Percentiles rank a stretch among this genome's conserved stretches.
phyloP scores from a whole-genome alignment of 92 coral and sea anemone genomes.

The Diadumene lineata region DNA sequence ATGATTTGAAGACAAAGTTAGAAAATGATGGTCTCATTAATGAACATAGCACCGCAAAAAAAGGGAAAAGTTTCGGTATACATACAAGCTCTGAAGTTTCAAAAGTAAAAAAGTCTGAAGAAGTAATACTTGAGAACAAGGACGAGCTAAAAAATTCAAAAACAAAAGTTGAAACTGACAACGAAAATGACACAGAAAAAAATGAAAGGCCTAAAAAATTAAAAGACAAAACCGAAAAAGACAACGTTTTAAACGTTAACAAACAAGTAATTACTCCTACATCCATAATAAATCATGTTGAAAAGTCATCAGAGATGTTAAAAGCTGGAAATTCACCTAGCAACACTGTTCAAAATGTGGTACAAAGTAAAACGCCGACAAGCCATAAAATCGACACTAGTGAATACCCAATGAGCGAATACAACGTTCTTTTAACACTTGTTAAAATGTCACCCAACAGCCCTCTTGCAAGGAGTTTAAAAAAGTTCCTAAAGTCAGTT shows the following conservation, averaged over 20 bases:
- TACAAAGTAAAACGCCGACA: no score
- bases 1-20: not conserved
- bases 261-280: not conserved
- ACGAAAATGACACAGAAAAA: not conserved
- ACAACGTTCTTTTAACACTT: constrained; percentile 47
- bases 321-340: not conserved
- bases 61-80: not conserved
- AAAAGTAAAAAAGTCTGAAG: not conserved
- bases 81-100: not conserved
- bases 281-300: not conserved
- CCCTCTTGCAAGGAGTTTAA: constrained; percentile 50
- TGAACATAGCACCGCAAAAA: not conserved
- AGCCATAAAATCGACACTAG: no score
- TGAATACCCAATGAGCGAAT: constrained; percentile 22
- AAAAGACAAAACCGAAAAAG: not conserved
- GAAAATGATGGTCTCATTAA: not conserved
- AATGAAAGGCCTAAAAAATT: not conserved
- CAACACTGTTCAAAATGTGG: not conserved
- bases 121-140: no score
- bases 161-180: not conserved
- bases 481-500: constrained; percentile 63
- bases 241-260: not conserved
- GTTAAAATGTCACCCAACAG: constrained; percentile 58
- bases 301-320: not conserved
- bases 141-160: not conserved